Evolutionary conservation across 2,797 vertebrate genomes (phyloP).

Genomic region (Spizella passerina): DNA sequence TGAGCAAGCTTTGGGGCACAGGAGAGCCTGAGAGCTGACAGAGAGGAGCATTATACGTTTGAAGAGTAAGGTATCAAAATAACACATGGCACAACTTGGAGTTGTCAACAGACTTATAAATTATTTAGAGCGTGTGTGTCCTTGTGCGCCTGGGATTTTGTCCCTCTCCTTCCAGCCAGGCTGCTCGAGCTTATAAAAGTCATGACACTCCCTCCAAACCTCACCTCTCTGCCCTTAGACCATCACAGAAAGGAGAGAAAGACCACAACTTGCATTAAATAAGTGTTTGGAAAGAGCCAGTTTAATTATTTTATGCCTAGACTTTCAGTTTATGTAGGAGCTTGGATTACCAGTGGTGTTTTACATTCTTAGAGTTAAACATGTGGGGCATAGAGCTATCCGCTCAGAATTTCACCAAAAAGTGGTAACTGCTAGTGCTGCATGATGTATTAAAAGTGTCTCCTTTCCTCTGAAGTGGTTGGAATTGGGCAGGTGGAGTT

Average conservation of each 20-base stretch:
- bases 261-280: background rate
- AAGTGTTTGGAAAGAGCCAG: background rate
- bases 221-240: background rate
- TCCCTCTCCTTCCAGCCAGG: background rate
- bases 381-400: background rate
- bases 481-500: background rate
- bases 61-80: conserved; percentile 35
- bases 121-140: conserved; percentile 14
- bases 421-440: background rate
- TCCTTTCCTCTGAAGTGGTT: background rate
- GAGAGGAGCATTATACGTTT: background rate
- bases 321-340: fast-evolving
- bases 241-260: background rate
- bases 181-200: background rate
- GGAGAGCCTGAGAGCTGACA: background rate
- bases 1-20: conserved; percentile 32
- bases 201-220: background rate
- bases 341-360: background rate
- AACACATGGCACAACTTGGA: conserved; percentile 45
- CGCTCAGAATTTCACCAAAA: background rate
- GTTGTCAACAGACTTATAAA: conserved; percentile 46
- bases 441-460: background rate
- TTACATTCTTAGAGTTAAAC: background rate
- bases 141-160: background rate
- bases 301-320: background rate